Conservation (phyloP, 1,140 invertebrate genomes). For the Helicorthomorpha holstii region DNA sequence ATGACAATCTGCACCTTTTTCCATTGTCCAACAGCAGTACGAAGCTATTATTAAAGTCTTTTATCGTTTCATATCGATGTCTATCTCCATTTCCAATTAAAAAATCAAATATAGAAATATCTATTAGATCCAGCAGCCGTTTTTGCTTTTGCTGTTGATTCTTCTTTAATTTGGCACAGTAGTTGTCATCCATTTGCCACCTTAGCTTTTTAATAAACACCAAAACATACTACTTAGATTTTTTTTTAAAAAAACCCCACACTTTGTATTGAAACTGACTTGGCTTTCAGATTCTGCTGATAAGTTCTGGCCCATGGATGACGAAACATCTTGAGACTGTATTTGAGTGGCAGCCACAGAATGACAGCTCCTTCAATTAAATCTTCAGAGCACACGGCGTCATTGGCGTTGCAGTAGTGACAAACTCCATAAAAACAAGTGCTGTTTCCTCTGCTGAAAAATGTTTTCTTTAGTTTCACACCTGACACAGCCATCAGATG, state of each 20-base stretch:
- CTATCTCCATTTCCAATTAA: constrained; percentile 86
- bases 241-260: no score
- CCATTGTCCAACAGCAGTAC: constrained; percentile 82
- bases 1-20: constrained; percentile 40
- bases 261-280: constrained; percentile 17
- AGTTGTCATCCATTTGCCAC: constrained; percentile 61
- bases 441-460: constrained; percentile 21
- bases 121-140: constrained; percentile 68
- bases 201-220: constrained; percentile 19
- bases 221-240: background rate
- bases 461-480: constrained; percentile 22
- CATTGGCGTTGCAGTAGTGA: constrained; percentile 62
- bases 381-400: constrained; percentile 60
- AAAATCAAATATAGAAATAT: constrained; percentile 80
- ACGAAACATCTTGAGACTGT: constrained; percentile 42
- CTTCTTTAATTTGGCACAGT: constrained; percentile 48
- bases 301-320: constrained; percentile 85
- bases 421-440: constrained; percentile 78
- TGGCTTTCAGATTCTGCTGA: constrained; percentile 46
- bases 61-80: constrained; percentile 72
- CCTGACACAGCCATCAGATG: constrained; percentile 52
- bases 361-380: constrained; percentile 65
- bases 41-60: constrained; percentile 38
- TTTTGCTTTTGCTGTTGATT: constrained; percentile 14
- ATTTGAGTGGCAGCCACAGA: constrained; percentile 53